Percentiles rank a stretch among this genome's conserved stretches.
These are phyloP conservation scores for Scaptomyza reducta DNA, from an alignment of 2,888 invertebrate species.

Conservation along the genomic window DNA sequence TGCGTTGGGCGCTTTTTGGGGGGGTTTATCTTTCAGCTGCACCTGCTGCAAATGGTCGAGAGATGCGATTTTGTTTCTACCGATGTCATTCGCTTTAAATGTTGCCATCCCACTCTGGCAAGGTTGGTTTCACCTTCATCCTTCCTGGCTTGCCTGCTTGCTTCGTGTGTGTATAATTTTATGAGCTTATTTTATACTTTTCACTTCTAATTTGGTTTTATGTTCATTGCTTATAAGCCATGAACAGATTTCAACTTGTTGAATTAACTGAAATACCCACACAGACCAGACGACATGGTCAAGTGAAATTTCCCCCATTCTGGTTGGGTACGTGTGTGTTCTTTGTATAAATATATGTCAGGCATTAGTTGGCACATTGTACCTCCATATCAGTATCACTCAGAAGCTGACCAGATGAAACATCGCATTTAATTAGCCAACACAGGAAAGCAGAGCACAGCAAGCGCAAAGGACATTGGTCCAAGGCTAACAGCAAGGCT, in stretches of 20 bases:
- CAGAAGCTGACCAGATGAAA: constrained; percentile 32
- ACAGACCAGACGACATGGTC: neutral
- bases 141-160: neutral
- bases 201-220: constrained; percentile 67
- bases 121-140: neutral
- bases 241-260: constrained; percentile 73
- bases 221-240: constrained; percentile 56
- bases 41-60: constrained; percentile 62
- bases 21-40: constrained; percentile 59
- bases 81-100: constrained; percentile 1
- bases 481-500: neutral
- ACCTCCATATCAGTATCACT: constrained; percentile 54
- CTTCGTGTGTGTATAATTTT: constrained; percentile 50
- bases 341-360: constrained; percentile 14
- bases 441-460: neutral
- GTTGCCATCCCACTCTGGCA: neutral
- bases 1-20: neutral
- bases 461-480: neutral
- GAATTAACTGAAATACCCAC: constrained; percentile 43
- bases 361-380: constrained; percentile 16
- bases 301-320: constrained; percentile 3
- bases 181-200: constrained; percentile 77
- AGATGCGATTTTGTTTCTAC: constrained; percentile 59
- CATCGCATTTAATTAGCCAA: constrained; percentile 71
- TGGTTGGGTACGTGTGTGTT: neutral